Evolutionary conservation across 53 echinoderm and acorn worm species (phyloP).

Genomic region (Luidia sarsii): DNA sequence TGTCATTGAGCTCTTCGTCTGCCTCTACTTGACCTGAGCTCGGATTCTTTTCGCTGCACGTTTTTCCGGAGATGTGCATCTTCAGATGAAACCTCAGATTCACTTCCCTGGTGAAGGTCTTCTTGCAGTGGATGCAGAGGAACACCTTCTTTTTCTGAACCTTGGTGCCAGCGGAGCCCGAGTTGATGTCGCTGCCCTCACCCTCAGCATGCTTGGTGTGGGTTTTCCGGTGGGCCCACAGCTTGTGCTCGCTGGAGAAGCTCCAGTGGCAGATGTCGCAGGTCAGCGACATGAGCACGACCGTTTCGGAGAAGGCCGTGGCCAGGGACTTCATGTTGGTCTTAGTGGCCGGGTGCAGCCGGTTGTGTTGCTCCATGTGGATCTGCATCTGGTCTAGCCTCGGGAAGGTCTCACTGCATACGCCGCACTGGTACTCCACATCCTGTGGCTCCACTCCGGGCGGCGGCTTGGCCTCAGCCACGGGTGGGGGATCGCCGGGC

Average conservation of each 20-base stretch:
- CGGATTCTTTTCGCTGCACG: no score
- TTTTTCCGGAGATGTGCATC: neutral
- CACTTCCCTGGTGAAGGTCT: slow-evolving; percentile 12
- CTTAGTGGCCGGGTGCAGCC: neutral
- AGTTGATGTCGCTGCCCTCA: neutral
- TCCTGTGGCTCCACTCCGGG: slow-evolving; percentile 1
- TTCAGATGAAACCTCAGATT: slow-evolving; percentile 30
- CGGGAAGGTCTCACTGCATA: slow-evolving; percentile 35
- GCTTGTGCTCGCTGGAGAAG: slow-evolving; percentile 48
- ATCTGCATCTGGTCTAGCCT: slow-evolving; percentile 19
- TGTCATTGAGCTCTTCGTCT: neutral
- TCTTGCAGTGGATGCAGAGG: slow-evolving; percentile 16
- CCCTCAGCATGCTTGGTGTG: neutral
- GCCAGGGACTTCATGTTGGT: neutral
- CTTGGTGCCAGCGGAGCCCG: neutral
- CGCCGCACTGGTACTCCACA: slow-evolving; percentile 35
- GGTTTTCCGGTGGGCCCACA: slow-evolving; percentile 62
- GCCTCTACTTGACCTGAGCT: neutral
- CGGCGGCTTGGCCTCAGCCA: neutral
- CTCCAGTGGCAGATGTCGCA: slow-evolving; percentile 64
- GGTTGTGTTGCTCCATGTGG: slow-evolving; percentile 34
- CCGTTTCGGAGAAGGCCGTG: slow-evolving; percentile 20
- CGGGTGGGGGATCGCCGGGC: neutral
- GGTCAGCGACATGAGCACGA: slow-evolving; percentile 25
- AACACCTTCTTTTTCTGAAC: slow-evolving; percentile 15